Conservation (phyloP, 2,797 vertebrate genomes). For the Gobionotothen gibberifrons region DNA sequence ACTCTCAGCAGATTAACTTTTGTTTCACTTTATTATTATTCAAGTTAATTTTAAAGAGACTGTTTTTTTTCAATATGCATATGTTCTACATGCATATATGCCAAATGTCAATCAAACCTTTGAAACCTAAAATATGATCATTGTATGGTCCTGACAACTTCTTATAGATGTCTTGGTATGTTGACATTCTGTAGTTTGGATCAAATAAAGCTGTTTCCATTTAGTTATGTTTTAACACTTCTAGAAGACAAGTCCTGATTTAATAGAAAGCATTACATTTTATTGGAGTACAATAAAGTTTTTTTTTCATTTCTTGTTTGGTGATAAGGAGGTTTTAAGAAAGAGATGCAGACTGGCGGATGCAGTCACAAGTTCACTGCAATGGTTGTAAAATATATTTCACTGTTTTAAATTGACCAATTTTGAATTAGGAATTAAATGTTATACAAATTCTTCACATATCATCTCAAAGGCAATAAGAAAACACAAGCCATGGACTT, state of each 20-base stretch:
- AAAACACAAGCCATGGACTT: conserved; percentile 23
- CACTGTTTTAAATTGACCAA: not conserved
- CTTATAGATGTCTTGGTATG: not conserved
- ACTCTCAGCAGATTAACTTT: conserved; percentile 7
- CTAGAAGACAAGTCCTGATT: not conserved
- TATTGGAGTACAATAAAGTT: not conserved
- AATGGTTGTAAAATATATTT: conserved; percentile 1
- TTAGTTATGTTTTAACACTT: not conserved
- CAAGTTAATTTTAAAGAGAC: not conserved
- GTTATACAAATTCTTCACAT: not conserved
- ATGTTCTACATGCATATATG: conserved; percentile 2
- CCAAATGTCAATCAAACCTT: not conserved
- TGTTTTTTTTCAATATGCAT: not conserved
- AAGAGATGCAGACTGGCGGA: not conserved
- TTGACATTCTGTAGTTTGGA: not conserved
- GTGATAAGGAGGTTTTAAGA: conserved; percentile 8
- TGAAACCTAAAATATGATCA: conserved; percentile 1
- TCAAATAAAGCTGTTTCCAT: not conserved
- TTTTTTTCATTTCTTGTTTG: conserved; percentile 12
- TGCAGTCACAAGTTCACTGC: not conserved
- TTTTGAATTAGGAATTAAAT: not conserved
- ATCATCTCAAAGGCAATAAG: conserved; percentile 1
- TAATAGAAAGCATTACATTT: conserved; percentile 4
- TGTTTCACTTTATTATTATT: not conserved
- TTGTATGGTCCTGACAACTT: not conserved